These are phyloP conservation scores for Pangasius mekongensis DNA, from an alignment of 2,797 vertebrate species.

Conservation along the genomic window DNA sequence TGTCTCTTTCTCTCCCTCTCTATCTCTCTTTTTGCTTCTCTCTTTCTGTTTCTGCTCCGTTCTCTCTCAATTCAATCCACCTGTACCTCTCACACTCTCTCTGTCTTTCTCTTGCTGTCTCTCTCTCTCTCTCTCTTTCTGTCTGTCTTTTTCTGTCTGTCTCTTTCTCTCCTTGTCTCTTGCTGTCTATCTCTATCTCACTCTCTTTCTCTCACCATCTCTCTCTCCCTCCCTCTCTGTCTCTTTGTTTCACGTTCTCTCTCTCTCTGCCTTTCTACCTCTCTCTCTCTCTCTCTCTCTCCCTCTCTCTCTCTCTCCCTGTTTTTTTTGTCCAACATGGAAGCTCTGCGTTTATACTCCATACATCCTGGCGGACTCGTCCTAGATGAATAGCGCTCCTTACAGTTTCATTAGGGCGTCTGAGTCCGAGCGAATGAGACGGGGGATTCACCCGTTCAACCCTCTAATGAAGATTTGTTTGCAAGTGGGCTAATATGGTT, in stretches of 20 bases:
- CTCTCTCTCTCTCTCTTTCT: not conserved
- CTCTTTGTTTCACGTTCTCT: not conserved
- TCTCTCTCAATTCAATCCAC: no score
- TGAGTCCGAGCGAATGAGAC: slow-evolving; percentile 54
- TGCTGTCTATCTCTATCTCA: not conserved
- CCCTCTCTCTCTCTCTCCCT: not conserved
- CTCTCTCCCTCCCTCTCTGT: not conserved
- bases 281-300: not conserved
- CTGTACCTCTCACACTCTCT: not conserved
- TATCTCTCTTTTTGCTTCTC: not conserved
- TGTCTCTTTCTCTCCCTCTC: not conserved
- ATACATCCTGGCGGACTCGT: slow-evolving; percentile 14
- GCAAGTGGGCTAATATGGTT: slow-evolving; percentile 62
- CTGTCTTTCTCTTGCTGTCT: not conserved
- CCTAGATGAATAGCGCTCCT: slow-evolving; percentile 36
- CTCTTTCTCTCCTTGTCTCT: not conserved
- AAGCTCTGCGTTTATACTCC: not conserved
- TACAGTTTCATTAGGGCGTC: slow-evolving; percentile 39
- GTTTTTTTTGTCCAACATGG: not conserved
- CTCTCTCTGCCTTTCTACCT: not conserved
- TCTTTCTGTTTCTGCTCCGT: no score
- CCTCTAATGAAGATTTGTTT: slow-evolving; percentile 60
- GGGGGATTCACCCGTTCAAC: slow-evolving; percentile 48
- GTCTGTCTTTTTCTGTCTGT: fast-evolving
- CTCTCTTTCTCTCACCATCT: not conserved